phyloP scores from a whole-genome alignment of 1,140 invertebrate species.

The Diploscapter pachys region DNA sequence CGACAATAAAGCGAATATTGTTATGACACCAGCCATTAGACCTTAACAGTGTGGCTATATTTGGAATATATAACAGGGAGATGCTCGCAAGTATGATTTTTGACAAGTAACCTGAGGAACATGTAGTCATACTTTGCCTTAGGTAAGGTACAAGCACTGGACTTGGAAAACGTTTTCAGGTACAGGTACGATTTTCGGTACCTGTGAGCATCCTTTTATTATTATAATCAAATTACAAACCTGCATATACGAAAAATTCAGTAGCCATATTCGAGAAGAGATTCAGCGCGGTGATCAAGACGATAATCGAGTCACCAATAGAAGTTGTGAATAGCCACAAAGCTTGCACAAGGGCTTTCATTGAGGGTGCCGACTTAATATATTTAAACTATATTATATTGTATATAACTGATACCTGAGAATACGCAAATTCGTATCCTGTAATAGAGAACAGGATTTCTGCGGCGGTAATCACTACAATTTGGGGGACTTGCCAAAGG shows the following conservation, averaged over 20 bases:
- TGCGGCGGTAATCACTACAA: slow-evolving; percentile 77
- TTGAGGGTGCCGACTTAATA: slow-evolving; percentile 60
- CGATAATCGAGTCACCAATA: slow-evolving; percentile 82
- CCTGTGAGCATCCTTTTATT: neutral
- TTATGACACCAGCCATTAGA: slow-evolving; percentile 33
- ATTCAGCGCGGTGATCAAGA: slow-evolving; percentile 74
- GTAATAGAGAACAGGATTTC: slow-evolving; percentile 86
- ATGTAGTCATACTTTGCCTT: no score
- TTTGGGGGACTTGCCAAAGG: slow-evolving; percentile 79
- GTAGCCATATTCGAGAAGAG: slow-evolving; percentile 67
- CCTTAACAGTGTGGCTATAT: neutral
- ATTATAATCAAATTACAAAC: neutral
- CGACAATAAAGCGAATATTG: slow-evolving; percentile 32
- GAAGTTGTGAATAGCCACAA: slow-evolving; percentile 83
- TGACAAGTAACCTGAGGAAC: no score
- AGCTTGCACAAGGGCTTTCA: slow-evolving; percentile 74
- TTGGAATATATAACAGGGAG: no score
- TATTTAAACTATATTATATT: neutral
- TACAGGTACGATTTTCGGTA: no score
- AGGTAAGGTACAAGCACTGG: no score
- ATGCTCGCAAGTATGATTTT: no score
- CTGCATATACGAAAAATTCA: slow-evolving; percentile 35
- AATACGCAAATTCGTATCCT: slow-evolving; percentile 84
- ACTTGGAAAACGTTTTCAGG: no score
- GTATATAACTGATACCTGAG: slow-evolving; percentile 59